These are phyloP conservation scores for Leptoteleia sp. DNA, from an alignment of 1,140 invertebrate species.

Conservation along the genomic window DNA sequence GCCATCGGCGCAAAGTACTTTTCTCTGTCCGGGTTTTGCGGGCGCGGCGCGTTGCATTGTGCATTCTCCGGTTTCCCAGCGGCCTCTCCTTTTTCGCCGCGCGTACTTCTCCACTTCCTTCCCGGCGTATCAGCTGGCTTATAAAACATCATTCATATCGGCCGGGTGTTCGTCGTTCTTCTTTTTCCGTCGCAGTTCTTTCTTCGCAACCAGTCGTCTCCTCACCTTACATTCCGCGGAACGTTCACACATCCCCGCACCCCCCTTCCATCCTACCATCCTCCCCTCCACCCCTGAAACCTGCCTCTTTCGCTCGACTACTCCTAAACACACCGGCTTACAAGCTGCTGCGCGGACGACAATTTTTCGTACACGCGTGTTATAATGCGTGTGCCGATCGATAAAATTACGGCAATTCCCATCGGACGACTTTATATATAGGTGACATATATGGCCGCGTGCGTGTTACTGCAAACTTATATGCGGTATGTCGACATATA, in stretches of 20 bases:
- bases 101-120: slow-evolving; percentile 7
- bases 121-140: slow-evolving; percentile 45
- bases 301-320: slow-evolving; percentile 19
- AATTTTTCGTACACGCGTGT: slow-evolving; percentile 15
- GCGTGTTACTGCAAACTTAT: no score
- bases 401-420: slow-evolving; percentile 29
- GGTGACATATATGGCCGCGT: no score
- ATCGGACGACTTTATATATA: no score
- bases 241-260: slow-evolving; percentile 14
- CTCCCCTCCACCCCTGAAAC: no score
- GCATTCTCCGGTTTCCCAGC: no score
- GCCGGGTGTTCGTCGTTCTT: slow-evolving; percentile 8
- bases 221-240: slow-evolving; percentile 1
- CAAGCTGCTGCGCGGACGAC: slow-evolving; percentile 12
- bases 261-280: no score
- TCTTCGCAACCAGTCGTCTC: slow-evolving; percentile 18
- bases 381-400: slow-evolving; percentile 1
- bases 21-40: no score
- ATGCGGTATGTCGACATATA: no score
- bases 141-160: slow-evolving; percentile 56
- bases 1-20: no score
- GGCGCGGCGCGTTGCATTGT: no score
- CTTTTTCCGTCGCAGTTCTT: slow-evolving; percentile 17
- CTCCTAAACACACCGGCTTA: slow-evolving; percentile 28
- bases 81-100: slow-evolving; percentile 45